phyloP scores from a whole-genome alignment of 2,113 vertebrate genomes.

The Mustela nigripes region DNA sequence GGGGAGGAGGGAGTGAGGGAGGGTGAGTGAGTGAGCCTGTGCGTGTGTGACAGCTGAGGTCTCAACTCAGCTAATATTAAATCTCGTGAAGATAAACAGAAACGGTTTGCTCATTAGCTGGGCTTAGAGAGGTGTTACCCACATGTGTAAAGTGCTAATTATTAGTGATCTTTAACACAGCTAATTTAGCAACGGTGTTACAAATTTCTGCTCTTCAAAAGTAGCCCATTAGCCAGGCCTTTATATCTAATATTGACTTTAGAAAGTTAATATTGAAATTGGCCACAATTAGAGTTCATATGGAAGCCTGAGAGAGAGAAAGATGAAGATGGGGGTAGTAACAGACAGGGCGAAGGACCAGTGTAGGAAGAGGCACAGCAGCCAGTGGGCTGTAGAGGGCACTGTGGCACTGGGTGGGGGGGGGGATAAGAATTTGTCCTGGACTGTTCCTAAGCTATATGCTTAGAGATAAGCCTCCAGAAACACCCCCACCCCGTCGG shows the following conservation, averaged over 20 bases:
- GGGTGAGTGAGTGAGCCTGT: background rate
- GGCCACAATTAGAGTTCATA: constrained; percentile 10
- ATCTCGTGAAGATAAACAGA: constrained; percentile 80
- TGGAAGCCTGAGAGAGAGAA: background rate
- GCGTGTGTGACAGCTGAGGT: constrained; percentile 66
- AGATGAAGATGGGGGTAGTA: background rate
- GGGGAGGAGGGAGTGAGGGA: background rate
- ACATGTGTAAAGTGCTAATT: constrained; percentile 78
- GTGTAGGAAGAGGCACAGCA: background rate
- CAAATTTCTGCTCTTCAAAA: constrained; percentile 66
- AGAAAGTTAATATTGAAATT: constrained; percentile 61
- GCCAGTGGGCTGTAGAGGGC: background rate
- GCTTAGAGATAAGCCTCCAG: background rate
- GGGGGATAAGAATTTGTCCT: background rate
- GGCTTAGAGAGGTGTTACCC: constrained; percentile 63
- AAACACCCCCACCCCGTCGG: background rate
- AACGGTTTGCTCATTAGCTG: constrained; percentile 76
- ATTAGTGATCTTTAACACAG: constrained; percentile 72
- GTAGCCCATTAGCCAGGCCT: constrained; percentile 53
- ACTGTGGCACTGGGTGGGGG: background rate
- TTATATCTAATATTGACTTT: constrained; percentile 63
- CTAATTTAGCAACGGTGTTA: constrained; percentile 70
- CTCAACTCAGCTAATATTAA: constrained; percentile 70
- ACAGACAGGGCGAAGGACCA: background rate
- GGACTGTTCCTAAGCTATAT: background rate